Base-by-base conservation (phyloP, 1,140 invertebrate genomes). In the Drosophila pallidifrons region DNA sequence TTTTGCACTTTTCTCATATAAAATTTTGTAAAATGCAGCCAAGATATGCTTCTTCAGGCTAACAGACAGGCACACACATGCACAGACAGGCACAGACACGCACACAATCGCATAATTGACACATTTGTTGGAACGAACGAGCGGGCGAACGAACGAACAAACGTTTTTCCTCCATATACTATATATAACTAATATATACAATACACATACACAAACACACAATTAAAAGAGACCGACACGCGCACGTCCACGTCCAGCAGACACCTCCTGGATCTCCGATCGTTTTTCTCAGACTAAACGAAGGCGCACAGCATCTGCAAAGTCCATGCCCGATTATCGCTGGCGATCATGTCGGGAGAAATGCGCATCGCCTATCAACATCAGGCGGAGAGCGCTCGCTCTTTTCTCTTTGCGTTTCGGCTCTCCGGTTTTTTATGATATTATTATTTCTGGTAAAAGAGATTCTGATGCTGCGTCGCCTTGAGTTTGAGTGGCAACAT, bases 251-350 rank as follows among this genome's bases (percentile, higher is more conserved):
- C 90, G 82, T 92, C 91, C 91, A 92, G 91, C 82, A 89, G 81
- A 81, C 86, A 87, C 88, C 81, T 87, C 91, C 91, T 92, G 91
- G 91, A 92, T 91, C 91, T 87, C 80, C 88, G 91, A 92, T 90
- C 89, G 91, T 92, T 92, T 79, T 82, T 72, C 91, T 92, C 91
- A 92, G 85, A 92, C 91, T 92, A 65, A 91, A 87, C 47, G 51
- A 25, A 28, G 13, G 45, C 59, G 54, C 70, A 72, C 70, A 58
- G 49, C 59, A 49, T 45, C 79, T 46, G 61, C 49, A 67, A 57
- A 75, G 78, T 85, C 81, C 81, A 85, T 83, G 81, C 61, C 64
- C 35, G 54, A 57, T 16, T 54, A 8, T 54, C n/a, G 61, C 20
- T 45, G 32, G 57, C 11, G 13, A 25, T 35, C 32, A 16, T 32